Base-by-base conservation (phyloP, 2,797 vertebrate species). In the Clarias pachynema region DNA sequence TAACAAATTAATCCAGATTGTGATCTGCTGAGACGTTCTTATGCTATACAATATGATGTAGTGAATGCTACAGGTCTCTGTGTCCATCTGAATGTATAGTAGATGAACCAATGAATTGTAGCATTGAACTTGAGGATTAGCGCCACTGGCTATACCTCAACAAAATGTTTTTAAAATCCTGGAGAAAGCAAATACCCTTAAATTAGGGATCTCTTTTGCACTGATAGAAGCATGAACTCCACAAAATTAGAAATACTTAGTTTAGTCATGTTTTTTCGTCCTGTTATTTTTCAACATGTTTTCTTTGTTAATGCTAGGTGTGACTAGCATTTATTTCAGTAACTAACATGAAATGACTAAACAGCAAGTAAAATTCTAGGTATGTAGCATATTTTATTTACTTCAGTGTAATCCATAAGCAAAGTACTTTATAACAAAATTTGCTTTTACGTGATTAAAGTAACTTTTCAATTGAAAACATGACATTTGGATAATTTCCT, bases 241-340 rank as follows among this genome's bases (percentile, higher is more conserved):
- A 44, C 44, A 5, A 5, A 49, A 44, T 72, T 49, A 14, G 4
- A 72, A 72, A 26, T n/a, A 44, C 40, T 44, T 14, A 5, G 22
- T 70, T 24, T 9, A 69, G 8, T 10, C 66, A 22, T 10, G 66
- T 10, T 69, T 72, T n/a, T 44, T 40, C 5, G 6, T 40, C 34
- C 5, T 3, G 20, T 4, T 44, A 15, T 44, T 14, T 72, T 72
- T 72, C 20, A 69, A 15, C 6, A 6, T 20, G 8, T 56, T 57
- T 77, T 77, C 73, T 31, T 59, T 77, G 53, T 26, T 74, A 53
- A 74, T 56, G 44, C n/a, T 77, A 59, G 8, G 26, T 34, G 29
- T 20, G 16, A 59, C 5, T 24, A 29, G n/a, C 44, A 56, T 53
- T 73, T 12, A 73, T 26, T 49, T 24, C 40, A 73, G 16, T 75